Evolutionary conservation across 2,888 invertebrate genomes (phyloP), one percentile per base, ranked within the genome.

Genomic region (Beris morrisii): DNA sequence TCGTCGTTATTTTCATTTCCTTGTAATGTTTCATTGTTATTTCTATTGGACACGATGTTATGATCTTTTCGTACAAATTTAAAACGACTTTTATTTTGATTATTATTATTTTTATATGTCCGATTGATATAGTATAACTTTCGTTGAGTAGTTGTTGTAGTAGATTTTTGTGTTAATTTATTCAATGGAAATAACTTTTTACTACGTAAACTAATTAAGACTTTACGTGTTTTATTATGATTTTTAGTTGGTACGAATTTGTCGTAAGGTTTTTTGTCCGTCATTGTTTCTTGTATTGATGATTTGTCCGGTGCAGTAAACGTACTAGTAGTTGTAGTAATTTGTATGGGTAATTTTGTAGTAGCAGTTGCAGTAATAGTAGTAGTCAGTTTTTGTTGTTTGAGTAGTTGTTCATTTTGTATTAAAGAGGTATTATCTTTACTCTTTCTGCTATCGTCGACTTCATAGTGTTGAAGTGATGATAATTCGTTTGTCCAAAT

Each of bases 161-260:
- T 38, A 56, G 43, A 56, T 65, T 32, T 32, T 55, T 63, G 53
- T 46, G n/a, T 15, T 61, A 50, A 52, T 46, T 66, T 69, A 58
- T 66, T 66, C 38, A 53, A 58, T 53, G 66, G 63, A 58, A 57
- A 48, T 66, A 64, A 22, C 54, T 68, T 68, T 44, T 52, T 69
- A 66, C 59, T 69, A 59, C 56, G 66, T 69, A 69, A 69, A 64
- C 64, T 67, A 69, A 59, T 66, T 64, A 69, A 65, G 59, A 50
- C 13, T 66, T 66, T 66, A 48, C 55, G 64, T 46, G 58, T 5
- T 54, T 44, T 38, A 38, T 38, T 38, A 38, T 38, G 38, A 38
- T 7, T 38, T 38, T 38, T 38, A 38, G 38, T 38, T 38, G 38
- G 38, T 38, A 38, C 5, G 5, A 38, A 38, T 38, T 38, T 38